Evolutionary conservation across 2,113 vertebrate species (phyloP), one percentile per base, ranked within the genome.

Genomic region (Lota lota): DNA sequence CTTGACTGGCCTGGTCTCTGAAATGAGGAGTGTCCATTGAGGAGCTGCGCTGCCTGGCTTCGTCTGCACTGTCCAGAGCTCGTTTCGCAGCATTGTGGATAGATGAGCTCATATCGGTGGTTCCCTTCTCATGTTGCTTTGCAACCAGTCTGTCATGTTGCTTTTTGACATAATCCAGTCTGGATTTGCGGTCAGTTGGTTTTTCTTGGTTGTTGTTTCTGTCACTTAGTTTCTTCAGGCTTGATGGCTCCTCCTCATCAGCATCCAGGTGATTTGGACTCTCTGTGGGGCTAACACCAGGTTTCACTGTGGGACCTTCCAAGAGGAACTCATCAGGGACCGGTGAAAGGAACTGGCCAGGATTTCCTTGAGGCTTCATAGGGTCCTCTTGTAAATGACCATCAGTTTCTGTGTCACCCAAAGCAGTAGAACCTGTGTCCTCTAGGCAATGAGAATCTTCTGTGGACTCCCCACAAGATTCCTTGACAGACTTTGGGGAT

Each of bases 1-100:
- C 78, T 81, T 91, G 93, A 93, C 84, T 85, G 73, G 67, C 63
- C 71, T 88, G 79, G 72, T 91, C 91, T 84, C 91, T 84, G 71
- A 85, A 88, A 54, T 93, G 89, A 40, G 79, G 73, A 67, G 82
- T 88, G 66, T 90, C 89, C 74, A 88, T 83, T 0, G 89, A 86
- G 10, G 77, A 86, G 73, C 83, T 79, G 64, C 85, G 89, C 61
- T 90, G 82, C 62, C 89, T 85, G 61, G 79, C 89, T 79, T 94
- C 93, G 76, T 92, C 93, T 51, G 69, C 72, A 36, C 72, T 83
- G 59, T 80, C 86, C 81, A 91, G 88, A 77, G 90, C 91, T 76
- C 90, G 88, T 68, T 91, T 85, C 68, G 92, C 93, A 70, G 87
- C 85, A 78, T 93, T 91, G 77, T 91, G 92, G 83, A 94, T 78